phyloP scores from a whole-genome alignment of 2,113 vertebrate genomes.

The Rhodinocichla rosea region DNA sequence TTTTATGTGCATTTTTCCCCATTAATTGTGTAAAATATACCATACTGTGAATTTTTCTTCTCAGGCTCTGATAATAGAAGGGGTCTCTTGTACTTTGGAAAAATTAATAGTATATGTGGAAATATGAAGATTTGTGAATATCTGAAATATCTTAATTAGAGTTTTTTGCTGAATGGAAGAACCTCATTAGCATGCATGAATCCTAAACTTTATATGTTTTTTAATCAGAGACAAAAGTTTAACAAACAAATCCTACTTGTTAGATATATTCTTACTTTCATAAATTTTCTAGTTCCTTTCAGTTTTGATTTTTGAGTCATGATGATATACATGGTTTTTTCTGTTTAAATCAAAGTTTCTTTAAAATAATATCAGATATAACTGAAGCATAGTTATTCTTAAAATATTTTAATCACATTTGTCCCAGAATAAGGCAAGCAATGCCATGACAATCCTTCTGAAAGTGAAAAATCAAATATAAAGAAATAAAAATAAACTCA shows the following conservation, averaged over 20 bases:
- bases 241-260: background rate
- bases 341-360: background rate
- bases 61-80: background rate
- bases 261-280: background rate
- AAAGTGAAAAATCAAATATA: background rate
- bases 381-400: background rate
- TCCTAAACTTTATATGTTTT: background rate
- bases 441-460: background rate
- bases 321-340: background rate
- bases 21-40: background rate
- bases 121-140: background rate
- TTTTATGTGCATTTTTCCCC: background rate
- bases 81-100: background rate
- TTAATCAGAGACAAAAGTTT: background rate
- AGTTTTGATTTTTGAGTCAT: background rate
- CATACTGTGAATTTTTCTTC: background rate
- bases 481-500: background rate
- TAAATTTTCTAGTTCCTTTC: background rate
- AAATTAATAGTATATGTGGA: background rate
- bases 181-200: background rate
- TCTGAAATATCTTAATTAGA: background rate
- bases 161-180: background rate
- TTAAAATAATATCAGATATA: background rate
- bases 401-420: background rate
- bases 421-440: background rate